Base-by-base conservation (phyloP, 2,113 vertebrate species). In the Cyphomyrus discorhynchus region DNA sequence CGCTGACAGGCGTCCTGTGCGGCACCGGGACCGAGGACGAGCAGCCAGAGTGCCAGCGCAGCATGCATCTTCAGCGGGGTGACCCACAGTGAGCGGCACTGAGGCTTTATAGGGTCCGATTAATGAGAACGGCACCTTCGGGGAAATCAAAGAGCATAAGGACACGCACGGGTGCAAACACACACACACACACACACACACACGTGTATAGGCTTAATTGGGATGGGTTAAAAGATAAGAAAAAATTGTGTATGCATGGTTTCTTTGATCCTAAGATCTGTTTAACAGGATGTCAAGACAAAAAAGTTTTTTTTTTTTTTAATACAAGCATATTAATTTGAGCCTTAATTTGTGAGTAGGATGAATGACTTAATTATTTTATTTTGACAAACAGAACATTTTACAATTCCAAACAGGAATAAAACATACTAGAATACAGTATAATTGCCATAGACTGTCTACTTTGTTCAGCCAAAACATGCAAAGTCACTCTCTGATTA, bases 91-190 rank as follows among this genome's bases (percentile, higher is more conserved):
- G 58, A 50, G 74, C 49, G 3, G 47, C 50, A 83, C 45, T 50
- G 27, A 31, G 88, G 88, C 49, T 93, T 92, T 93, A 93, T 93
- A 93, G 88, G 90, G 52, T 49, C n/a, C 39, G 42, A 90, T 39
- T 58, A 89, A 90, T 90, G 88, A 89, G 90, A 70, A 39, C 35
- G 17, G 15, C 70, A 90, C 91, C 92, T 93, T 90, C 62, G 84
- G 93, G 92, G 93, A 93, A 91, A 91, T 92, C 39, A 88, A 46
- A 89, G 39, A 31, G 11, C 53, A 62, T 27, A 9, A 88, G 89
- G 19, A 62, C 27, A 87, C 13, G n/a, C 35, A 53, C 7, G 52
- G 10, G 24, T 27, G 31, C 62, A 70, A 49, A 42, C 42, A 52
- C 11, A 21, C 15, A 90, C 24, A 6, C 89, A 77, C 21, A 5